phyloP scores from a whole-genome alignment of 2,888 invertebrate species.

The Cephus rjabovi region DNA sequence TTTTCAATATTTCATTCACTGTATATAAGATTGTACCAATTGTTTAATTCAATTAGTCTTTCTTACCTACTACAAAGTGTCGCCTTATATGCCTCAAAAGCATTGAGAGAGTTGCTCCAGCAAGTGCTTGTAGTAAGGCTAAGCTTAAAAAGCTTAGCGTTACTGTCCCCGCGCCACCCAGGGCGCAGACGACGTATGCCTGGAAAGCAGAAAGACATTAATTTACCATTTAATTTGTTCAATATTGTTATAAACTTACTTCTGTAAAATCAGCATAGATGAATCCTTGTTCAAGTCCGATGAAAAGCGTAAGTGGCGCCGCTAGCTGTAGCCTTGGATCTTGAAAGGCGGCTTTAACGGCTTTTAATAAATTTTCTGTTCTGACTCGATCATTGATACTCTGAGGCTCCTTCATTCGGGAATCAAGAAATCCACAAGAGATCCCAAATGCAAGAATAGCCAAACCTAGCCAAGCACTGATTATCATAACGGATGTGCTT shows the following conservation, averaged over 20 bases:
- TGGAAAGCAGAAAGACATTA: constrained; percentile 57
- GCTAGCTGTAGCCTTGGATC: constrained; percentile 77
- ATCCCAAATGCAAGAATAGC: constrained; percentile 56
- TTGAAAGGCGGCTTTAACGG: constrained; percentile 69
- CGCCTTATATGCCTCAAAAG: constrained; percentile 79
- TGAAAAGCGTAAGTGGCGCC: constrained; percentile 82
- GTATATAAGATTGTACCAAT: neutral
- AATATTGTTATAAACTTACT: constrained; percentile 65
- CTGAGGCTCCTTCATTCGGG: constrained; percentile 56
- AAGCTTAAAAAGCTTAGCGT: constrained; percentile 80
- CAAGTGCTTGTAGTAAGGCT: constrained; percentile 80
- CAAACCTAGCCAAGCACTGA: constrained; percentile 58
- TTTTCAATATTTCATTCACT: neutral
- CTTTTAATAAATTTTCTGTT: constrained; percentile 59
- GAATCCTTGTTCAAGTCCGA: constrained; percentile 87
- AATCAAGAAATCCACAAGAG: constrained; percentile 59
- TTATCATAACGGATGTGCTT: constrained; percentile 49
- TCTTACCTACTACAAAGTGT: constrained; percentile 78
- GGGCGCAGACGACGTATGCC: constrained; percentile 87
- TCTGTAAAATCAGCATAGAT: constrained; percentile 86
- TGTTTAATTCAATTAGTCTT: neutral
- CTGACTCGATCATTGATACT: constrained; percentile 43
- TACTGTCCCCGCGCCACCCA: constrained; percentile 78
- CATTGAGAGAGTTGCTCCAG: constrained; percentile 85
- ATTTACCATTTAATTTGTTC: neutral